phyloP scores from a whole-genome alignment of 1,140 invertebrate genomes.

The Aphaenogaster rudis region DNA sequence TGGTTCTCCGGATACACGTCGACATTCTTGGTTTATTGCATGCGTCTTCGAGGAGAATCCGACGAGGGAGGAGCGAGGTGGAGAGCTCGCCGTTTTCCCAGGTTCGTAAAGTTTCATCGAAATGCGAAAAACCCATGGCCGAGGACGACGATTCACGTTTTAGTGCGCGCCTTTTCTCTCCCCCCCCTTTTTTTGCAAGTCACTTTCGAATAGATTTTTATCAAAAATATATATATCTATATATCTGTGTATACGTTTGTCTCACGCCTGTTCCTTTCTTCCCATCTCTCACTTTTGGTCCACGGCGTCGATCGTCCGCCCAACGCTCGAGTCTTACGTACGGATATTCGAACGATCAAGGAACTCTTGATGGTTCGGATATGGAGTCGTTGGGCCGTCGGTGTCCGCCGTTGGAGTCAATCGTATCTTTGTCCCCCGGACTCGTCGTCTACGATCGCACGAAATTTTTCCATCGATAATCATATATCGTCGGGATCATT shows the following conservation, averaged over 20 bases:
- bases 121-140: conserved; percentile 33
- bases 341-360: conserved; percentile 86
- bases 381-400: conserved; percentile 79
- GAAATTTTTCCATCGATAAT: conserved; percentile 7
- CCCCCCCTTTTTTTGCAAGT: conserved; percentile 67
- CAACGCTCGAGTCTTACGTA: conserved; percentile 83
- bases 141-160: conserved; percentile 35
- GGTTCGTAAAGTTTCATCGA: conserved; percentile 14
- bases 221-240: conserved; percentile 83
- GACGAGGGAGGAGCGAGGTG: conserved; percentile 25
- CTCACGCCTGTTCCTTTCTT: conserved; percentile 7
- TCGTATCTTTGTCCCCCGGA: neutral
- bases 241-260: conserved; percentile 65
- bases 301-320: conserved; percentile 74
- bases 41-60: conserved; percentile 21
- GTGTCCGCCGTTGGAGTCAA: conserved; percentile 57
- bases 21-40: conserved; percentile 55
- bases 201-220: conserved; percentile 80
- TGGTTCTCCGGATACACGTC: conserved; percentile 23
- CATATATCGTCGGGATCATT: neutral
- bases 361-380: conserved; percentile 85
- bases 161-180: conserved; percentile 20
- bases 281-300: conserved; percentile 64
- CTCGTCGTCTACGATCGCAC: conserved; percentile 58
- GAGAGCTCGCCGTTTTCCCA: neutral